Base-by-base conservation (phyloP, 2,888 invertebrate species). In the Philonicus albiceps region DNA sequence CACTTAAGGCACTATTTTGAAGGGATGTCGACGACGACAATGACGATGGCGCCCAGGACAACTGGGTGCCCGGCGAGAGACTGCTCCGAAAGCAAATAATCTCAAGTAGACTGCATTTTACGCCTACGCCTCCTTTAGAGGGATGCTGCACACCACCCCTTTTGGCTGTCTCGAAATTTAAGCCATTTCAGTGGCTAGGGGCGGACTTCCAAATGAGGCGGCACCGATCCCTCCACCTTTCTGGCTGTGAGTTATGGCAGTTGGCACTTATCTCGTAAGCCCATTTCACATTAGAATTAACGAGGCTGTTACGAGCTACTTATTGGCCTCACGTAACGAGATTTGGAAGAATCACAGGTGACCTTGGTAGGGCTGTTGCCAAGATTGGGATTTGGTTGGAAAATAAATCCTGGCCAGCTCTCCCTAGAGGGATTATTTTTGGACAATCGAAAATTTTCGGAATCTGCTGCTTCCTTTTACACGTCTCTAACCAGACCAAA, bases 221-320 rank as follows among this genome's bases (percentile, higher is more conserved):
- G 19, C 40, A 43, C 40, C 40, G 3, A 34, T 6, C 55, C 27
- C 30, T 3, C 81, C 31, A 81, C 49, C 53, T 80, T 53, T 27
- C 55, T 22, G 30, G n/a, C 30, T 31, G 22, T 81, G 55, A 81
- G 13, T 81, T 81, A 81, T 81, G 55, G 64, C 81, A 81, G 30
- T 81, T 81, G 81, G 81, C 81, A 81, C 81, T 81, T 81, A 81
- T 81, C 81, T 81, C 81, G 64, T 81, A 64, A 81, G 55, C 55
- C 34, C 34, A 37, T 34, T 81, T 81, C 55, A 81, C 81, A 81
- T 81, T 81, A 64, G 81, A 81, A 81, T 64, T 53, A 81, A 81
- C 81, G 81, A 81, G 81, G 34, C 81, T 55, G 34, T 81, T 81
- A 81, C 34, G 81, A 64, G 55, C 55, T 81, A 64, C 34, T 53